phyloP scores from a whole-genome alignment of 1,140 invertebrate genomes.

The Teleogryllus occipitalis region DNA sequence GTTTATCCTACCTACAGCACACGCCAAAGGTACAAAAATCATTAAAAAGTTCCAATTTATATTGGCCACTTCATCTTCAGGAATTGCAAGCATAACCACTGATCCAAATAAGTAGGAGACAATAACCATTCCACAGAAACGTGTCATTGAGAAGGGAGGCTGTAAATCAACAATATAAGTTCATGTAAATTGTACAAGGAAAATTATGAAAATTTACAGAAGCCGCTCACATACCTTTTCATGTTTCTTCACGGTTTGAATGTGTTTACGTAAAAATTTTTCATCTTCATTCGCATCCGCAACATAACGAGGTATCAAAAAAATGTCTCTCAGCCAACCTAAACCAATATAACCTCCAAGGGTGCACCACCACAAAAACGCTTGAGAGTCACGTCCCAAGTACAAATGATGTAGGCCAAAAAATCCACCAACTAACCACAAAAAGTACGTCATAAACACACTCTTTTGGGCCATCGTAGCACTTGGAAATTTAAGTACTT shows the following conservation, averaged over 20 bases:
- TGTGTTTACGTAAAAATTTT: constrained; percentile 17
- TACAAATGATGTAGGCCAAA: constrained; percentile 89
- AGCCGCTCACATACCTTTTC: background rate
- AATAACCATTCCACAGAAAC: constrained; percentile 67
- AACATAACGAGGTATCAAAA: constrained; percentile 78
- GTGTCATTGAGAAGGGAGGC: constrained; percentile 67
- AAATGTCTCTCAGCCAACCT: constrained; percentile 81
- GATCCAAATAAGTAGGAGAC: constrained; percentile 74
- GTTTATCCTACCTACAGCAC: constrained; percentile 57
- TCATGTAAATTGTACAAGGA: background rate
- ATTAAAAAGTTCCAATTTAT: constrained; percentile 60
- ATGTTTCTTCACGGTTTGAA: background rate
- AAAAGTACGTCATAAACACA: constrained; percentile 61
- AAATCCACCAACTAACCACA: constrained; percentile 80
- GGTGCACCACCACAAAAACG: constrained; percentile 78
- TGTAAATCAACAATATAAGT: constrained; percentile 35
- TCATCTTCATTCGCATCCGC: constrained; percentile 75
- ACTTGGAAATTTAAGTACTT: too few relatives aligned
- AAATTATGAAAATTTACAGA: background rate
- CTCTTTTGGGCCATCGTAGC: constrained; percentile 46
- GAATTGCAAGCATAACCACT: constrained; percentile 64
- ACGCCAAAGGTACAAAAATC: constrained; percentile 59
- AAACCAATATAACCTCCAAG: constrained; percentile 77
- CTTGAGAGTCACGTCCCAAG: constrained; percentile 78
- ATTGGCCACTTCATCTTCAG: constrained; percentile 59